These are phyloP conservation scores for Macrotus californicus DNA, from an alignment of 2,113 vertebrate genomes.

Conservation along the genomic window DNA sequence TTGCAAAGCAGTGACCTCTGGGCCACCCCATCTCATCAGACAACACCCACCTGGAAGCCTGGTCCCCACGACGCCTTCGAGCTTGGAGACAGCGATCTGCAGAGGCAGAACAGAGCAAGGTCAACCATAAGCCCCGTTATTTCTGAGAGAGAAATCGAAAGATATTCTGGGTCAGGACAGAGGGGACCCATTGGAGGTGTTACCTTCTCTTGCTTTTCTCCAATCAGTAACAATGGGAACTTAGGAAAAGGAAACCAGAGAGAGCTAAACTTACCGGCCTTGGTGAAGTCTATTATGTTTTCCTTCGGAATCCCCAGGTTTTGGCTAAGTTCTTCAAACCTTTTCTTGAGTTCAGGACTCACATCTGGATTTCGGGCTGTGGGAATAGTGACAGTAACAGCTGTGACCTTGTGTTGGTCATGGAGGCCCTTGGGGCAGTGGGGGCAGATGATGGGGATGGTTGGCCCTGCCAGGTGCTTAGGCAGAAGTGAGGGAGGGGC, in stretches of 20 bases:
- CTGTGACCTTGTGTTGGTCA: neutral
- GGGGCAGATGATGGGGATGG: accelerated
- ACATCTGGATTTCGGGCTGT: neutral
- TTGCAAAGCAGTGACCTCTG: neutral
- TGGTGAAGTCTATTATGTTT: conserved; percentile 1
- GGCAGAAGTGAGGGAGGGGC: neutral
- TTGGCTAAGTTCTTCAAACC: neutral
- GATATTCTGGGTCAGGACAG: neutral
- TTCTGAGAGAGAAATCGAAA: neutral
- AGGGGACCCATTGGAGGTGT: neutral
- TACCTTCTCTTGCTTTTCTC: neutral
- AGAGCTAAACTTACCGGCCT: neutral
- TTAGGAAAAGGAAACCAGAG: neutral
- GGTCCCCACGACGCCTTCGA: accelerated
- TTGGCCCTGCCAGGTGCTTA: too few species aligned
- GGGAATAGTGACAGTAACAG: neutral
- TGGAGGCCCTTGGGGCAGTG: neutral
- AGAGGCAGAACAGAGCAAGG: neutral
- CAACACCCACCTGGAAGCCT: neutral
- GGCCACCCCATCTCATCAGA: neutral
- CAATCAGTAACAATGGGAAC: neutral
- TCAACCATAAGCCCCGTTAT: neutral
- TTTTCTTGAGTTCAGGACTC: neutral
- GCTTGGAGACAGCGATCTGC: conserved; percentile 43
- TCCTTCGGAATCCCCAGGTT: neutral